Evolutionary conservation across 2,888 invertebrate species (phyloP), one percentile per base, ranked within the genome.

Genomic region (Oligia latruncula): DNA sequence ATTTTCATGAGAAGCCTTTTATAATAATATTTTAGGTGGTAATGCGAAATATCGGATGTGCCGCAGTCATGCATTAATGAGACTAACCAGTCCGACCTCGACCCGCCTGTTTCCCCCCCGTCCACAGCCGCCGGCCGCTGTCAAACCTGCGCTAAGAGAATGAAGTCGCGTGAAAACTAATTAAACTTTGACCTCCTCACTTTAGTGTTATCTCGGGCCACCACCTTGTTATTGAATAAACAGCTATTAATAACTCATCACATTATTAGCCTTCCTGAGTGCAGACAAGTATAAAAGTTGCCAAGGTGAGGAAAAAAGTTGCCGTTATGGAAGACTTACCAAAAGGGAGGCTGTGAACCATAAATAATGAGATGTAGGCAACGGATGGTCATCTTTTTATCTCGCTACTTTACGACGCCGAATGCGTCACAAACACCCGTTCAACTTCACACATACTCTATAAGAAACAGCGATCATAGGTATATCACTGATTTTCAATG

Each of bases 1-100:
- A 71, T 80, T 85, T 87, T 82, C 73, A 80, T 74, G 67, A 82
- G 70, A 85, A 76, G 65, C 49, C 66, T 77, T 81, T 74, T 81
- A 72, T 77, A 85, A 77, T 76, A 77, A 82, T 49, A 65, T 73
- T 68, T 73, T 84, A 77, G 87, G 58, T 68, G 43, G 49, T 78
- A 81, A 72, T 86, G 76, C 79, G 71, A 82, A 82, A 73, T 79
- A 85, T 85, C 70, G 77, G 83, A 85, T 83, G 78, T 84, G 73
- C 74, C 81, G 77, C 78, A 80, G 82, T 80, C 66, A 77, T 89
- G 90, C 91, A 92, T 93, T 94, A 93, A 94, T 94, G 90, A 92
- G 91, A 90, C 91, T 92, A 94, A 95, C 93, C 92, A 93, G 89
- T 92, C 89, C 89, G 91, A 93, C 95, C 95, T 95, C 94, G 93